These are phyloP conservation scores for Falco punctatus DNA, from an alignment of 2,113 vertebrate genomes.

Conservation along the genomic window DNA sequence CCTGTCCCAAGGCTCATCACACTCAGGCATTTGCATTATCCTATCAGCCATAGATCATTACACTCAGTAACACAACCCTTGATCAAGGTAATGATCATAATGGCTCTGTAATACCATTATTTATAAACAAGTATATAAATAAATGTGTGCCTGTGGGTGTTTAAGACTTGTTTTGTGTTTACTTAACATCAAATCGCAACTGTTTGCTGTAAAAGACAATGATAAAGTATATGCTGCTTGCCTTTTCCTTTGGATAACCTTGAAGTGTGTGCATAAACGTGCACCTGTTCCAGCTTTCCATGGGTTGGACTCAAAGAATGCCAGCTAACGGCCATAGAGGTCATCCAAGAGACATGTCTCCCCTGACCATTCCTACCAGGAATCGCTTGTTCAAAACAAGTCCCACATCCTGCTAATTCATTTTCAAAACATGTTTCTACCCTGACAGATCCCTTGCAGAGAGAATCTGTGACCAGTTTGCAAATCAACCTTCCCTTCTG, in stretches of 20 bases:
- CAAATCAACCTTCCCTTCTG: constrained; percentile 30
- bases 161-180: background rate
- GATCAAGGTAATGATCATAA: background rate
- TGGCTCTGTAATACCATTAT: background rate
- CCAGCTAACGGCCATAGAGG: background rate
- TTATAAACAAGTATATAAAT: background rate
- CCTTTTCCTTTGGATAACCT: background rate
- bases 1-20: background rate
- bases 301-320: background rate
- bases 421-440: constrained; percentile 15
- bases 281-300: background rate
- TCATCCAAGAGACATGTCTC: background rate
- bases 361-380: background rate
- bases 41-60: background rate
- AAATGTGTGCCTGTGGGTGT: background rate
- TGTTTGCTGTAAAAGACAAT: background rate
- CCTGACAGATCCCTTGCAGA: constrained; percentile 29
- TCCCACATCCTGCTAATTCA: background rate
- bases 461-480: constrained; percentile 34
- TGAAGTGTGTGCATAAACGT: background rate
- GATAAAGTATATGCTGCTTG: background rate
- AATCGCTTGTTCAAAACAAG: background rate
- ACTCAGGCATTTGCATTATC: background rate
- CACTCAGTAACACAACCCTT: background rate
- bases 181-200: background rate